Evolutionary conservation across 2,888 invertebrate genomes (phyloP).

Genomic region (Thyatira batis): DNA sequence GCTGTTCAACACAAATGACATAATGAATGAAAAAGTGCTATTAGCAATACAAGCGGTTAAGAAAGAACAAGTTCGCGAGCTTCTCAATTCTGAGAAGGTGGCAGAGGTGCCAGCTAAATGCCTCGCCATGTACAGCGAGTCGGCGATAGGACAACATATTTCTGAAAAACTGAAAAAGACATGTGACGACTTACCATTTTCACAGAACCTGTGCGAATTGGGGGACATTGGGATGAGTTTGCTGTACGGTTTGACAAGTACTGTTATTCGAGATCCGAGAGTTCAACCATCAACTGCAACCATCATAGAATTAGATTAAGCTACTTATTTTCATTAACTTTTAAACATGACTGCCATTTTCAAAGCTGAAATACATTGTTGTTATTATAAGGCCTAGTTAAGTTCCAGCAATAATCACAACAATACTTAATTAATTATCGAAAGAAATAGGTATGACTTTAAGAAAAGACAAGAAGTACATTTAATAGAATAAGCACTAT

Average conservation of each 20-base stretch:
- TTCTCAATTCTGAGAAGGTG: neutral
- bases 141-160: neutral
- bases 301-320: neutral
- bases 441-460: too few relatives aligned
- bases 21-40: neutral
- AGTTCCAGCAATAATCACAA: too few relatives aligned
- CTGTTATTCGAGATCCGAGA: neutral
- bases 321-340: too few relatives aligned
- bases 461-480: too few relatives aligned
- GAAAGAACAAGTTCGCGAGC: neutral
- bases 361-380: too few relatives aligned
- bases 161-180: neutral
- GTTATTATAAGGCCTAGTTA: too few relatives aligned
- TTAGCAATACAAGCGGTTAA: neutral
- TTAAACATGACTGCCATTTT: too few relatives aligned
- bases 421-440: too few relatives aligned
- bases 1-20: neutral
- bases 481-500: too few relatives aligned
- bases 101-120: neutral
- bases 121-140: neutral
- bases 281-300: neutral
- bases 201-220: neutral
- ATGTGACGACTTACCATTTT: neutral
- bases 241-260: neutral
- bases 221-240: neutral